A percentile compares a stretch with the other conserved stretches of the same genome.
Conservation (phyloP, 2,888 invertebrate genomes). For the Psylliodes chrysocephalus region DNA sequence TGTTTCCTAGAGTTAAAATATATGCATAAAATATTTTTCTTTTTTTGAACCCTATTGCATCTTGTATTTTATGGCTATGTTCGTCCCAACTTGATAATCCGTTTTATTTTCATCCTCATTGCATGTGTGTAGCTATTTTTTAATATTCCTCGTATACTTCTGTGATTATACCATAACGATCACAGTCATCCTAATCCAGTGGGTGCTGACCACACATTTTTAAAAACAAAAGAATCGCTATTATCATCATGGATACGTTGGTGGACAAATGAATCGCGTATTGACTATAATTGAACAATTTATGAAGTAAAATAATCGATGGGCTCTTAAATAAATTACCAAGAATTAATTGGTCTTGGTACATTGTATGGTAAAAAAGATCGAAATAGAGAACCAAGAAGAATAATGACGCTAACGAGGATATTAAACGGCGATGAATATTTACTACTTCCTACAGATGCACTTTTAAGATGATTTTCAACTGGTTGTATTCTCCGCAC, state of each 20-base stretch:
- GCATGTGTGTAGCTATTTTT: too few relatives aligned
- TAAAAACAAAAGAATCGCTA: slow-evolving; percentile 18
- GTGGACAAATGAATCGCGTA: slow-evolving; percentile 37
- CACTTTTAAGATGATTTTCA: too few relatives aligned
- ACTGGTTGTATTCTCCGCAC: too few relatives aligned
- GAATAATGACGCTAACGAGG: slow-evolving; percentile 32
- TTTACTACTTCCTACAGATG: slow-evolving; percentile 36
- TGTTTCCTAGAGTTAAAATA: too few relatives aligned
- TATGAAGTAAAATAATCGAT: slow-evolving; percentile 25
- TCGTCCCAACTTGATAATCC: too few relatives aligned
- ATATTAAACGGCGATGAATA: slow-evolving; percentile 28
- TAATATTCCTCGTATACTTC: too few relatives aligned
- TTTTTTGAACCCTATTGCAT: too few relatives aligned
- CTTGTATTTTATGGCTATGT: too few relatives aligned
- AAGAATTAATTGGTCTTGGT: slow-evolving; percentile 33
- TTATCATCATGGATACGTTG: slow-evolving; percentile 27
- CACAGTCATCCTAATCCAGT: neutral
- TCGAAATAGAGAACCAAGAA: too few relatives aligned
- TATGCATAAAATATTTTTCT: too few relatives aligned
- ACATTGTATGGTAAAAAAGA: slow-evolving; percentile 30
- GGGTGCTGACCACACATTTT: slow-evolving; percentile 16
- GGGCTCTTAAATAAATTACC: slow-evolving; percentile 34
- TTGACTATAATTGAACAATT: slow-evolving; percentile 34
- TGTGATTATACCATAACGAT: too few relatives aligned
- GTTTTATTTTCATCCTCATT: too few relatives aligned